Conservation (phyloP, 2,888 invertebrate genomes). For the Cancer borealis region DNA sequence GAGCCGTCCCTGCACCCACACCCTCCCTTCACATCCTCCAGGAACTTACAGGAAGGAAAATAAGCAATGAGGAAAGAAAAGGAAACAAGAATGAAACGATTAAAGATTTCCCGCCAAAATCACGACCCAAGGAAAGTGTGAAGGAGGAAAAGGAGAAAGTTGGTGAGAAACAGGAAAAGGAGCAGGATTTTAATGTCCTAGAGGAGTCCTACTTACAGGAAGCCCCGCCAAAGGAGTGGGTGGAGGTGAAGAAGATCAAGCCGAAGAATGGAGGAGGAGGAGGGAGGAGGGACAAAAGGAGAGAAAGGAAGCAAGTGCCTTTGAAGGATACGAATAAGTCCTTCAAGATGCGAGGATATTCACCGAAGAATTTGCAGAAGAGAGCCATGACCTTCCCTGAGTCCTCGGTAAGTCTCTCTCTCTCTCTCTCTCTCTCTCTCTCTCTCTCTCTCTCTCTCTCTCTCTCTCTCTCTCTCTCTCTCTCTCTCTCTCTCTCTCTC, state of each 20-base stretch:
- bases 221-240: background rate
- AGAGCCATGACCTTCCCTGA: background rate
- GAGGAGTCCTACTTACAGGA: background rate
- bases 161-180: too few species aligned
- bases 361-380: background rate
- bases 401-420: background rate
- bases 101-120: background rate
- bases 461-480: too few species aligned
- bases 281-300: background rate
- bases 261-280: background rate
- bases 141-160: background rate
- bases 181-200: background rate
- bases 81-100: background rate
- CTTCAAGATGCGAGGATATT: background rate
- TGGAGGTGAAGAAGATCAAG: slow-evolving; percentile 21
- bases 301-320: background rate
- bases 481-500: too few species aligned
- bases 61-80: background rate
- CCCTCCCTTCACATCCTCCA: background rate
- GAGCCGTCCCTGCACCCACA: background rate
- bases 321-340: background rate
- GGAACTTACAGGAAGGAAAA: too few species aligned
- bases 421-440: background rate
- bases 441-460: background rate
- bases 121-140: background rate